phyloP scores from a whole-genome alignment of 2,797 vertebrate species.

The Pseudotriccus pelzelni region DNA sequence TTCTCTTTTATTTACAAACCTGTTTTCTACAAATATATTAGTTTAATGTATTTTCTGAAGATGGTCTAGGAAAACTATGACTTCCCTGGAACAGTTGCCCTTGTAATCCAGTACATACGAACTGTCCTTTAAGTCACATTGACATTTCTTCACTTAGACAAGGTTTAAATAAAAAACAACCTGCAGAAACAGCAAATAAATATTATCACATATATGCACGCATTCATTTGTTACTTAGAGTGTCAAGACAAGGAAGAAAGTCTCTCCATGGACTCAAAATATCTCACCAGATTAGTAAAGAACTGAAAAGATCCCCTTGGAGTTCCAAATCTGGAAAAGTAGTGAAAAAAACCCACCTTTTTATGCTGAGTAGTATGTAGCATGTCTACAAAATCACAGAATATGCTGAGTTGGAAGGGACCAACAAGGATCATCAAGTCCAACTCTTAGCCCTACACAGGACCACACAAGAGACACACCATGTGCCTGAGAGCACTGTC shows the following conservation, averaged over 20 bases:
- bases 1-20: background rate
- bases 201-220: fast-evolving
- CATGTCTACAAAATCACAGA: background rate
- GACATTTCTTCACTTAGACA: background rate
- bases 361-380: background rate
- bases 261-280: background rate
- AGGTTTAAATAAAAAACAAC: background rate
- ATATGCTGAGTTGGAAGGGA: background rate
- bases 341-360: background rate
- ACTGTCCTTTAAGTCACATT: background rate
- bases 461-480: background rate
- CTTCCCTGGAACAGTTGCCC: background rate
- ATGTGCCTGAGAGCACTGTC: background rate
- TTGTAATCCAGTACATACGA: background rate
- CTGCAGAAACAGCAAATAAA: background rate
- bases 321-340: background rate
- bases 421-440: background rate
- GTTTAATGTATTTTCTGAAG: background rate
- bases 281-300: background rate
- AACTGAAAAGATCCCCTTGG: background rate
- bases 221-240: background rate
- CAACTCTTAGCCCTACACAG: background rate
- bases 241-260: background rate
- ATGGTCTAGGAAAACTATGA: background rate
- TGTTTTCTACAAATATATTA: background rate